These are phyloP conservation scores for Orchestes rusci DNA, from an alignment of 2,888 invertebrate genomes.

Conservation along the genomic window DNA sequence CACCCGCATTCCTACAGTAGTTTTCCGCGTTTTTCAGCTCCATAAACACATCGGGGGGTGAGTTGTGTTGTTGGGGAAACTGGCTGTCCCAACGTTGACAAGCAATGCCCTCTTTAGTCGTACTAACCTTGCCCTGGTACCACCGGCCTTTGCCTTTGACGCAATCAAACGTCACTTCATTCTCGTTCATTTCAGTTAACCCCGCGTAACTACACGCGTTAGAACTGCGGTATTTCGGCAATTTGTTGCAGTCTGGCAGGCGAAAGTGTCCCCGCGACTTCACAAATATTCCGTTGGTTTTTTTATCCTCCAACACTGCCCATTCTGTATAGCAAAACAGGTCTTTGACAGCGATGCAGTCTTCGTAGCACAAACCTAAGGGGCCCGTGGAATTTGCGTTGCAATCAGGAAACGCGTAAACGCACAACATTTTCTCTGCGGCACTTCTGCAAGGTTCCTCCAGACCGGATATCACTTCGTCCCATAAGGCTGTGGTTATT, in stretches of 20 bases:
- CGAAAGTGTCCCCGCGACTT: conserved; percentile 80
- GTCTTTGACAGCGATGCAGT: conserved; percentile 84
- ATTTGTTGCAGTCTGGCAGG: conserved; percentile 74
- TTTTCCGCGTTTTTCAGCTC: conserved; percentile 86
- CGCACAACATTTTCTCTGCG: conserved; percentile 85
- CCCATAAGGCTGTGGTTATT: conserved; percentile 76
- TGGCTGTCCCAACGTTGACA: conserved; percentile 91
- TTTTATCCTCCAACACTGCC: conserved; percentile 84
- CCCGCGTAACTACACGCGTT: conserved; percentile 70
- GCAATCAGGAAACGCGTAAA: conserved; percentile 79
- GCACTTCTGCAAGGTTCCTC: conserved; percentile 78
- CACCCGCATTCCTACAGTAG: conserved; percentile 91
- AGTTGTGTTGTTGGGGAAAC: conserved; percentile 77
- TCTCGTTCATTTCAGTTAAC: conserved; percentile 72
- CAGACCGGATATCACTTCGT: conserved; percentile 66
- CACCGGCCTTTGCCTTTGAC: conserved; percentile 80
- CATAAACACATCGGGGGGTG: conserved; percentile 83
- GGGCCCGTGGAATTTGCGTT: conserved; percentile 62
- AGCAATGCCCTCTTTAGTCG: conserved; percentile 72
- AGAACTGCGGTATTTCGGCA: conserved; percentile 60
- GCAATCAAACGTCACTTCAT: conserved; percentile 80
- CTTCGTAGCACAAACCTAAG: conserved; percentile 84
- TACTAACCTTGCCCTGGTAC: conserved; percentile 82
- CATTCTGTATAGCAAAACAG: conserved; percentile 92
- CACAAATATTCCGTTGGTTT: conserved; percentile 67